Conservation (phyloP, 2,888 invertebrate species). For the Ormyrus nitidulus region DNA sequence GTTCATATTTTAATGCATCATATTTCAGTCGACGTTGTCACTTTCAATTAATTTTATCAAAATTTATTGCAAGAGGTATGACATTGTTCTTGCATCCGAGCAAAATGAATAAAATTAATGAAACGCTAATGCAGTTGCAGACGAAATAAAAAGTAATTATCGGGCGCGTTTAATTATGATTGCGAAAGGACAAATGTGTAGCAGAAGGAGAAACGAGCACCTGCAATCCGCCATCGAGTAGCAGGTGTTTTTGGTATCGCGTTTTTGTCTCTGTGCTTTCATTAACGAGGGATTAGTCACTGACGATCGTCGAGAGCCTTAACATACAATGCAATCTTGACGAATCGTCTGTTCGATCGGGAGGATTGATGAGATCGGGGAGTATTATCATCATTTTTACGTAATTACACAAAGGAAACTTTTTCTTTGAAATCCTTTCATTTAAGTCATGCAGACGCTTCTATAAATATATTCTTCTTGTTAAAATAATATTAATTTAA, state of each 20-base stretch:
- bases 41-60: neutral
- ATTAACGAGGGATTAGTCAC: constrained; percentile 70
- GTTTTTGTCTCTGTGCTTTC: constrained; percentile 60
- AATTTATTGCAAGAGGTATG: too few relatives aligned
- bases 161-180: constrained; percentile 17
- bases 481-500: too few relatives aligned
- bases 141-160: constrained; percentile 26
- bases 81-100: too few relatives aligned
- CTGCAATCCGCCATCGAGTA: constrained; percentile 54
- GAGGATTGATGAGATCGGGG: constrained; percentile 39
- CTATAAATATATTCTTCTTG: too few relatives aligned
- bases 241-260: constrained; percentile 58
- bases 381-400: constrained; percentile 15
- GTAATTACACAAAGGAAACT: constrained; percentile 2
- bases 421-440: too few relatives aligned
- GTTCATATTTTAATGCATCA: too few relatives aligned
- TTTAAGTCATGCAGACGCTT: too few relatives aligned
- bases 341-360: constrained; percentile 47
- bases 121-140: neutral
- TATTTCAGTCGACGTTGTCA: neutral
- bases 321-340: constrained; percentile 49
- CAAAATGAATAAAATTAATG: too few relatives aligned
- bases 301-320: constrained; percentile 68
- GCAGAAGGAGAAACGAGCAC: constrained; percentile 9
- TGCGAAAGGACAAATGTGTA: neutral